Evolutionary conservation across 1,140 invertebrate species (phyloP), one percentile per base, ranked within the genome.

Genomic region (Zaprionus kolodkinae): DNA sequence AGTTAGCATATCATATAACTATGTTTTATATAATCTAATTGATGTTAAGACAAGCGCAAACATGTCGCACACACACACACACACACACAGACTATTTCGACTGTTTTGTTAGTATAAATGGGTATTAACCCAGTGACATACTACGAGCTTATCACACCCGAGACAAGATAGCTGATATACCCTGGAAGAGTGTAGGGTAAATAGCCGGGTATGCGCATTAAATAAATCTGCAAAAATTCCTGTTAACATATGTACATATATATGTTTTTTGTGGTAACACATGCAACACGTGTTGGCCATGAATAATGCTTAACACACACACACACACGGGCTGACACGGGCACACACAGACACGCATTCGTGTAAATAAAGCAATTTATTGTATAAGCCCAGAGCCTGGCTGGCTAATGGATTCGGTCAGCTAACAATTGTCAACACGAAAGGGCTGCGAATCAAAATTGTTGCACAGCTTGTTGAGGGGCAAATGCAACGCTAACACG

Each of bases 281-380:
- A 83, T 76, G 70, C 71, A 61, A 35, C 65, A 75, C 76, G 75
- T 76, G 63, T 74, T 71, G 64, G 67, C 50, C 56, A 60, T 76
- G 67, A 64, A 71, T 71, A 71, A 71, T 75, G 57, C 56, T n/a
- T 25, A 52, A 11, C 17, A 59, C 9, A 30, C 56, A 38, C 45
- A 38, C 57, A 25, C 38, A 25, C 13, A 52, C 69, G 21, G 36
- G 36, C 33, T 15, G 59, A 38, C 6, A 33, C 35, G 25, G 21
- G 40, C 25, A 27, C 2, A 27, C 25, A 30, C 3, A 30, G 27
- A 56, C 48, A n/a, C 12, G 21, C 12, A 21, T 63, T n/a, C n/a
- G 43, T 63, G 67, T 48, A 64, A 76, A 69, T 72, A 76, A 72
- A 57, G 52, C 48, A 76, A 76, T 68, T 79, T 61, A 76, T 72